These are phyloP conservation scores for Cosmia pyralina DNA, from an alignment of 2,888 invertebrate species.

Conservation along the genomic window DNA sequence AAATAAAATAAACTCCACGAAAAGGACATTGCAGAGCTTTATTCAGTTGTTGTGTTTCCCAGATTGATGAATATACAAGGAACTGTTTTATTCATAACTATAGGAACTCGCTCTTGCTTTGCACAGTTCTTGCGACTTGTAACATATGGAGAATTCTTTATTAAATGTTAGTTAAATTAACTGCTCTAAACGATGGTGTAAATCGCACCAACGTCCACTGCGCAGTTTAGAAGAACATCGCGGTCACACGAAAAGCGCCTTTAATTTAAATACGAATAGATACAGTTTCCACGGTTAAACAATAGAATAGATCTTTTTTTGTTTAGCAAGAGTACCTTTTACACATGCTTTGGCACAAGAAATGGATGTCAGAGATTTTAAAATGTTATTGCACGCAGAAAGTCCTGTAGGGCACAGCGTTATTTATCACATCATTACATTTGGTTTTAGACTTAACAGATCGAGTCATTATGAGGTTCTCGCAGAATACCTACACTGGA, in stretches of 20 bases:
- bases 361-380: not conserved
- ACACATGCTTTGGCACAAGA: not conserved
- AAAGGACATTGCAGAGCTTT: not conserved
- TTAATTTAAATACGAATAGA: not conserved
- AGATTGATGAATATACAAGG: not conserved
- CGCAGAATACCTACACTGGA: constrained; percentile 75
- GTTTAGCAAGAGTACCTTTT: not conserved
- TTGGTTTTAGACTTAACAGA: constrained; percentile 16
- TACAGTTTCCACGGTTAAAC: not conserved
- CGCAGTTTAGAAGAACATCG: not conserved
- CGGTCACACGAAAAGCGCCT: too few relatives aligned
- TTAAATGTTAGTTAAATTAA: not conserved
- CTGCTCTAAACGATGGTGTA: too few relatives aligned
- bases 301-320: not conserved
- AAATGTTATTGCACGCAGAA: rapidly evolving
- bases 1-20: not conserved
- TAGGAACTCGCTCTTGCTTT: rapidly evolving
- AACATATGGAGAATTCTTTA: too few relatives aligned
- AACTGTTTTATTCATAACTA: not conserved
- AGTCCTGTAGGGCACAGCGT: too few relatives aligned
- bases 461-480: constrained; percentile 72
- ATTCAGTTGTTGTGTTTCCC: not conserved
- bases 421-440: not conserved
- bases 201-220: not conserved
- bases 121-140: not conserved